Percentiles rank a stretch among this genome's conserved stretches.
These are phyloP conservation scores for Pogonocherus hispidulus DNA, from an alignment of 2,888 invertebrate species.

Conservation along the genomic window DNA sequence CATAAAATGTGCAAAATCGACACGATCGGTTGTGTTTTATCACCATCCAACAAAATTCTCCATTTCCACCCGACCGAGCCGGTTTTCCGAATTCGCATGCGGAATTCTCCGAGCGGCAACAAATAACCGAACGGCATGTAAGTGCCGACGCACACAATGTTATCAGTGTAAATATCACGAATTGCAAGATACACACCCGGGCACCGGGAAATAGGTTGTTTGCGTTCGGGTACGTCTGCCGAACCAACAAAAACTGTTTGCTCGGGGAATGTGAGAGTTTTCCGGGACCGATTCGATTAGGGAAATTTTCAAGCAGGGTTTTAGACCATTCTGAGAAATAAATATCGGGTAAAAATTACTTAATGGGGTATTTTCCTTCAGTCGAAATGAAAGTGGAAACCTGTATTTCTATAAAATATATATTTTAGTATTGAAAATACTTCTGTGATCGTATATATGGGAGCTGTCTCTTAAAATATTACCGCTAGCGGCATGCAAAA, in stretches of 20 bases:
- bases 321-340: no score
- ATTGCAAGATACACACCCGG: slow-evolving; percentile 36
- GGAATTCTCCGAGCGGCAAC: background rate
- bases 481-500: no score
- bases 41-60: background rate
- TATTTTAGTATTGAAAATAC: no score
- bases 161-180: slow-evolving; percentile 35
- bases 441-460: no score
- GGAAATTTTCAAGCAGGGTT: background rate
- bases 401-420: no score
- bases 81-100: background rate
- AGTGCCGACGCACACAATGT: slow-evolving; percentile 30
- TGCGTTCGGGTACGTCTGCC: slow-evolving; percentile 19
- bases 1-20: no score
- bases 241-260: slow-evolving; percentile 28
- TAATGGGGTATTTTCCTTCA: no score
- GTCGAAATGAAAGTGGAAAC: no score
- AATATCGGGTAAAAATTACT: no score
- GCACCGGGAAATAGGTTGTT: slow-evolving; percentile 31
- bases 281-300: slow-evolving; percentile 31
- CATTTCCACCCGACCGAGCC: background rate
- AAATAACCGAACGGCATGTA: background rate
- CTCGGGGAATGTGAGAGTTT: slow-evolving; percentile 22
- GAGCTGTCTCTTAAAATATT: no score
- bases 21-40: no score